phyloP scores from a whole-genome alignment of 2,888 invertebrate species.

The Acrocyrtus sp. region DNA sequence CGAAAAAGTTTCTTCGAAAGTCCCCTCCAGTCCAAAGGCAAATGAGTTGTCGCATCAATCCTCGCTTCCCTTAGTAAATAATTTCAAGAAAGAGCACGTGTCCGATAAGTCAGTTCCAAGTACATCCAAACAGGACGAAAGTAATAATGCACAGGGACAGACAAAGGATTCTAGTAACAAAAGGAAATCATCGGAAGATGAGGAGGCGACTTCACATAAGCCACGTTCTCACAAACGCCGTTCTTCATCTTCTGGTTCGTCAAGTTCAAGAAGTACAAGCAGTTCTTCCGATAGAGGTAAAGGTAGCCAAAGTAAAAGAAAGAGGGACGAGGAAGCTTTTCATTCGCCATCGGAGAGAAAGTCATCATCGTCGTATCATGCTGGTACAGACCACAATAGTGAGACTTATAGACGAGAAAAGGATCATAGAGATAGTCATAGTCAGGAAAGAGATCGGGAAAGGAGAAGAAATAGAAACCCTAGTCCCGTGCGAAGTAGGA shows the following conservation, averaged over 20 bases:
- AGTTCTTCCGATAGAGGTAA: constrained; percentile 12
- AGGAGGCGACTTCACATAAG: constrained; percentile 29
- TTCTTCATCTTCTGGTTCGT: constrained; percentile 32
- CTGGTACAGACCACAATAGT: no score
- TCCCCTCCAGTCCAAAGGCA: no score
- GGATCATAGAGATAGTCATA: constrained; percentile 27
- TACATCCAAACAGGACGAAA: no score
- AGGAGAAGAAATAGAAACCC: constrained; percentile 47
- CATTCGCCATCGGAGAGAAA: constrained; percentile 13
- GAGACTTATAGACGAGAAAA: constrained; percentile 1
- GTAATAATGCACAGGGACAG: no score
- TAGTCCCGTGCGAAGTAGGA: constrained; percentile 36
- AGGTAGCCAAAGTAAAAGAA: constrained; percentile 28
- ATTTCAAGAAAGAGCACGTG: background rate
- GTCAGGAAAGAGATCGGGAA: constrained; percentile 50
- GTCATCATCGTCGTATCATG: constrained; percentile 1
- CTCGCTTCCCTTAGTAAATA: background rate
- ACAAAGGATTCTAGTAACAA: background rate
- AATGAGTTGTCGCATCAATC: no score
- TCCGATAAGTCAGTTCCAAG: no score
- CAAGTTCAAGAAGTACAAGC: constrained; percentile 25
- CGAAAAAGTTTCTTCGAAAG: no score
- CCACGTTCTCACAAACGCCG: constrained; percentile 19
- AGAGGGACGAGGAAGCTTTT: constrained; percentile 8
- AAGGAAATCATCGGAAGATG: constrained; percentile 26